Evolutionary conservation across 2,797 vertebrate species (phyloP).

Genomic region (Melanitta fusca): DNA sequence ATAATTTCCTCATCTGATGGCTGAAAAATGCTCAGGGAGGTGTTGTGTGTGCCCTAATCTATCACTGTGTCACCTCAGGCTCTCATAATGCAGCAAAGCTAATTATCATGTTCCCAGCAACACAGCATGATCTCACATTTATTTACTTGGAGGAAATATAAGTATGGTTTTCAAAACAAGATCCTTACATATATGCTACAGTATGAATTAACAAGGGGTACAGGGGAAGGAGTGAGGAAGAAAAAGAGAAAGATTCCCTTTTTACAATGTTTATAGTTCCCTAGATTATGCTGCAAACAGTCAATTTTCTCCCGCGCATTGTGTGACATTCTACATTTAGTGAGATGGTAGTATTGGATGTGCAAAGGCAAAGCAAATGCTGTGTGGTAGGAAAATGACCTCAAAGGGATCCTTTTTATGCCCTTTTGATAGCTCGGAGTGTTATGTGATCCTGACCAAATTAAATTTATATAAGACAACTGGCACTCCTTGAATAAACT

Average conservation of each 20-base stretch:
- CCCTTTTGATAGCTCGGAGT: background rate
- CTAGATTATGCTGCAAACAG: background rate
- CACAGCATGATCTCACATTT: slow-evolving; percentile 35
- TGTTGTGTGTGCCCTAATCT: slow-evolving; percentile 3
- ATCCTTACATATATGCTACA: background rate
- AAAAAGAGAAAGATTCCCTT: background rate
- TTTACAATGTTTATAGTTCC: background rate
- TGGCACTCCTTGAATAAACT: background rate
- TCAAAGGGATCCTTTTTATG: background rate
- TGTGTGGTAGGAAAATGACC: background rate
- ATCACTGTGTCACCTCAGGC: slow-evolving; percentile 58
- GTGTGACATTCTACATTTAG: background rate
- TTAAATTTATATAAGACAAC: slow-evolving; percentile 21
- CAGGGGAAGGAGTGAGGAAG: background rate
- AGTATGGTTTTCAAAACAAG: slow-evolving; percentile 18
- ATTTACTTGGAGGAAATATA: slow-evolving; percentile 38
- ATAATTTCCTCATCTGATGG: slow-evolving; percentile 42
- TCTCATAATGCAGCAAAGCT: slow-evolving; percentile 56
- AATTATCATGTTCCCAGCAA: slow-evolving; percentile 63
- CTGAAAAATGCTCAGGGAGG: slow-evolving; percentile 25
- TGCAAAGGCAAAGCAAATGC: slow-evolving; percentile 28
- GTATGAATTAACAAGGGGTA: background rate
- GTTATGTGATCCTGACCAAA: slow-evolving; percentile 5
- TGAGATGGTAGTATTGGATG: background rate
- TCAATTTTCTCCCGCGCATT: background rate